Conservation (phyloP, 2,797 vertebrate genomes). For the Poecilia picta region DNA sequence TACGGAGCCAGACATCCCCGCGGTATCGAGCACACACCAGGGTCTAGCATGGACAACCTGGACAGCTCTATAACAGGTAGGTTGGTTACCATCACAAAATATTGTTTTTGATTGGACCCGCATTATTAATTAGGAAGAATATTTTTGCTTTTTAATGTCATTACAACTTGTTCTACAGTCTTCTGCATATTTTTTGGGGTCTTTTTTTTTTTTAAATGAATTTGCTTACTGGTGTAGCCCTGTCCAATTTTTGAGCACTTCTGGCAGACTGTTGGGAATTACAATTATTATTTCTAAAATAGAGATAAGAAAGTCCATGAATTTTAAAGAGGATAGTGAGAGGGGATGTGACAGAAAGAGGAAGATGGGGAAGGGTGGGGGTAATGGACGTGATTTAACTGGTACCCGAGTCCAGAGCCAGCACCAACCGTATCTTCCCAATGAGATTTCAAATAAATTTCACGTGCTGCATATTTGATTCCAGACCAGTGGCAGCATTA, state of each 20-base stretch:
- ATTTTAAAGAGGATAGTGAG: slow-evolving; percentile 82
- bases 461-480: slow-evolving; percentile 74
- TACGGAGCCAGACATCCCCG: slow-evolving; percentile 91
- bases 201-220: slow-evolving; percentile 42
- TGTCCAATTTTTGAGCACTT: slow-evolving; percentile 71
- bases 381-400: slow-evolving; percentile 67
- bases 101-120: neutral
- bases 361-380: slow-evolving; percentile 37
- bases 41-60: slow-evolving; percentile 98
- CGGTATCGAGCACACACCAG: slow-evolving; percentile 94
- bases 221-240: slow-evolving; percentile 56
- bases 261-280: slow-evolving; percentile 71
- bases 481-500: slow-evolving; percentile 78
- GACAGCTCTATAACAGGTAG: slow-evolving; percentile 98
- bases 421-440: slow-evolving; percentile 62
- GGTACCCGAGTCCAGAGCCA: slow-evolving; percentile 38
- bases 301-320: slow-evolving; percentile 84
- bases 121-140: neutral
- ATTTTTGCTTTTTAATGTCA: slow-evolving; percentile 3
- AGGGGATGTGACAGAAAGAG: slow-evolving; percentile 73
- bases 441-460: slow-evolving; percentile 80
- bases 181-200: slow-evolving; percentile 40
- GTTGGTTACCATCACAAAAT: neutral
- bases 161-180: slow-evolving; percentile 44
- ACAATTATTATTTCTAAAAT: slow-evolving; percentile 75